Base-by-base conservation (phyloP, 2,113 vertebrate species). In the Cryptomyrus ogoouensis region DNA sequence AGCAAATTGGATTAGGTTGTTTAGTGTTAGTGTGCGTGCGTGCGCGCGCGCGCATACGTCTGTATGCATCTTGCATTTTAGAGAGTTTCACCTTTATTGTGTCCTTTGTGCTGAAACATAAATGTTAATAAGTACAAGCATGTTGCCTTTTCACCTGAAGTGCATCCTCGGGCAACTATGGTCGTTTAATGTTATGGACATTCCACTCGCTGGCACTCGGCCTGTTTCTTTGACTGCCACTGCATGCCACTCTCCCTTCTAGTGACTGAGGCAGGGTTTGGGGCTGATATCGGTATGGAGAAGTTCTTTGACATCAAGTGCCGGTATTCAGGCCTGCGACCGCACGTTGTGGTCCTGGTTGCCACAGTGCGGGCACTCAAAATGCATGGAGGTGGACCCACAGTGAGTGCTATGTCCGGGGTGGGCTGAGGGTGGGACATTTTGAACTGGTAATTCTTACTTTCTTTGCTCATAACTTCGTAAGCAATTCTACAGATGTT, bases 271-370 rank as follows among this genome's bases (percentile, higher is more conserved):
- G 98, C 98, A 49, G 98, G 98, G 80, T 99, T 99, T 10, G 98
- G 98, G 70, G 98, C 98, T 10, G 98, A 99, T 91, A 99, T 99
- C 17, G 98, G 98, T 89, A 99, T 99, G 98, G 98, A 99, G 92
- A 99, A 99, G 92, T 99, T 99, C 94, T 99, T 99, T 86, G 96
- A 99, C 93, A 99, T 99, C 92, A 99, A 99, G 92, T 99, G 98
- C 92, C 97, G 98, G 24, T 97, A 96, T 91, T 99, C 98, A 0
- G 97, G 97, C 56, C 96, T 99, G 90, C 95, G 96, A 87, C 98
- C 98, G 31, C 97, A 99, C 0, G 98, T 98, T 89, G 98, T 99
- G 89, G 98, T 99, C 89, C 94, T 99, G 90, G 98, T 99, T 46
- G 97, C 98, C 88, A 99, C 98, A 0, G 95, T 99, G 83, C 95